Percentiles rank a stretch among this genome's conserved stretches.
Evolutionary conservation across 2,797 vertebrate species (phyloP).

Genomic region (Labroides dimidiatus): DNA sequence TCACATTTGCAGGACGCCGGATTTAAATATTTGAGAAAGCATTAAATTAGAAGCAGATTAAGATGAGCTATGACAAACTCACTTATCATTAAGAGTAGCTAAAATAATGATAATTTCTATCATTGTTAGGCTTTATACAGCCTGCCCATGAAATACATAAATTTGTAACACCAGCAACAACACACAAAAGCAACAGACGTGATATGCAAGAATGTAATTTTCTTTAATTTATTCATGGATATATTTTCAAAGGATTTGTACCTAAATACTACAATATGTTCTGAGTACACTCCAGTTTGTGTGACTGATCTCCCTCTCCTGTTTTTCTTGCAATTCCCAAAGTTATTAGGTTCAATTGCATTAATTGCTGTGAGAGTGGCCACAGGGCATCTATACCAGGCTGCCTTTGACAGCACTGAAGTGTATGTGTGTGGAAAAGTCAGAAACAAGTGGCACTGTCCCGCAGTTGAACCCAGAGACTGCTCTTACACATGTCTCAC

Average conservation of each 20-base stretch:
- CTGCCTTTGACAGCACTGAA: conserved; percentile 72
- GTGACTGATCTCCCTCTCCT: conserved; percentile 41
- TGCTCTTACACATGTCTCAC: conserved; percentile 77
- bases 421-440: conserved; percentile 62
- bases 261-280: conserved; percentile 72
- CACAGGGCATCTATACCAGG: conserved; percentile 61
- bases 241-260: conserved; percentile 46
- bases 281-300: conserved; percentile 48
- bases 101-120: too few relatives aligned
- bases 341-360: conserved; percentile 78
- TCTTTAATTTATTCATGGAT: conserved; percentile 1
- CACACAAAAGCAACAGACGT: neutral
- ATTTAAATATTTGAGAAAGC: too few relatives aligned
- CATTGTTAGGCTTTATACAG: too few relatives aligned
- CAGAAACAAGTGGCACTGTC: conserved; percentile 79
- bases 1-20: too few relatives aligned
- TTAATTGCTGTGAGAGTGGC: conserved; percentile 76
- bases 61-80: too few relatives aligned
- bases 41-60: too few relatives aligned
- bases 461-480: conserved; percentile 72
- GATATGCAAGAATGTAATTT: neutral
- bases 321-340: conserved; percentile 78
- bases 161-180: neutral
- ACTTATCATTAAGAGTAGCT: too few relatives aligned
- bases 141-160: neutral